Base-by-base conservation (phyloP, 2,888 invertebrate species). In the Lycia hirtaria region DNA sequence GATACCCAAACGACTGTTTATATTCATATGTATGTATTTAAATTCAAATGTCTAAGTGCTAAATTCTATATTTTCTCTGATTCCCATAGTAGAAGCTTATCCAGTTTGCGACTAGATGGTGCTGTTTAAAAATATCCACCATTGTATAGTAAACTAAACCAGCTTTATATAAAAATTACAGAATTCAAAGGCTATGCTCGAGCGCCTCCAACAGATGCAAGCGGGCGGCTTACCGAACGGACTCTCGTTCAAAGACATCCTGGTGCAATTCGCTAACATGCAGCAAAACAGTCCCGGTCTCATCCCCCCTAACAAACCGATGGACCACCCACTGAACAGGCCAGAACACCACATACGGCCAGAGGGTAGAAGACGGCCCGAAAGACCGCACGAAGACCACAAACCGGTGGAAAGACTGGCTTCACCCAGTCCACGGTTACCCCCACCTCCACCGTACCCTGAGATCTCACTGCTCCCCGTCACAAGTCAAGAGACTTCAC, bases 401-500 rank as follows among this genome's bases (percentile, higher is more conserved):
- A 86, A 88, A 76, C 74, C 81, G 51, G 72, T 75, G 0, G 87
- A 87, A 50, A 74, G 88, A 40, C 66, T 85, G 47, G 82, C 88
- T 0, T 83, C 90, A 0, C 80, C 87, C 0, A 85, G 84, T 44
- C 86, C 92, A 6, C 74, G 90, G 19, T 83, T 93, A 50, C 93
- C 93, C 1, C 94, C 94, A 5, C 95, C 95, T 4, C 95, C 94
- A 43, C 95, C 94, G 45, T 96, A 96, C 87, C 96, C 96, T 0
- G 96, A 96, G 84, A 96, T 96, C 41, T 96, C 96, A 1, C 91
- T 96, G 15, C 94, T 96, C 75, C 96, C 96, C 0, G 96, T 96
- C 51, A 88, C 80, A 3, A 68, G 81, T 72, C 81, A 85, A 62
- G 87, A 87, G 0, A 71, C 74, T 0, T 48, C 51, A 28, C 73